phyloP scores from a whole-genome alignment of 2,797 vertebrate species.

The Spatula clypeata region DNA sequence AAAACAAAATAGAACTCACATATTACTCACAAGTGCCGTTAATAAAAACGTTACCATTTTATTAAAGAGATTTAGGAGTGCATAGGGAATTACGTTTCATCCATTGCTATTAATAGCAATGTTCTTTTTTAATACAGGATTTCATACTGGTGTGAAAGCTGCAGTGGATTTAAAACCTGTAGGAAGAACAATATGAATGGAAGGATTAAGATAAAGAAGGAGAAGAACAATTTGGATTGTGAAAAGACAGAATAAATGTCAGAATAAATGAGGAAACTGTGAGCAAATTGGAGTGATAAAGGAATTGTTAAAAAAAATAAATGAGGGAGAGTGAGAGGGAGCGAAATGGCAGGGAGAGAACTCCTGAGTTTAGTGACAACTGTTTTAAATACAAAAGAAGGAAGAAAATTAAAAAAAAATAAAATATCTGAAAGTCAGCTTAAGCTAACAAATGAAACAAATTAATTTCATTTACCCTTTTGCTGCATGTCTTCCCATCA shows the following conservation, averaged over 20 bases:
- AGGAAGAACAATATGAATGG: conserved; percentile 16
- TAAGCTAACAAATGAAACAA: not conserved
- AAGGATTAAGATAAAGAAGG: conserved; percentile 53
- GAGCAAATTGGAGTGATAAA: conserved; percentile 20
- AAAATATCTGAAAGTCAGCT: not conserved
- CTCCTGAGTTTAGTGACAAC: not conserved
- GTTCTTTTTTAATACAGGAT: conserved; percentile 14
- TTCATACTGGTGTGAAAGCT: conserved; percentile 5
- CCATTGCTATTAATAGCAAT: conserved; percentile 34
- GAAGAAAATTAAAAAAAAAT: not conserved
- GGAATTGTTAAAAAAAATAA: not conserved
- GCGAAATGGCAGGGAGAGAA: not conserved
- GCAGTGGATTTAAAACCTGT: not conserved
- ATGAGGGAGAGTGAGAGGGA: not conserved
- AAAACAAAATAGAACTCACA: conserved; percentile 51
- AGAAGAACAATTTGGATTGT: conserved; percentile 7
- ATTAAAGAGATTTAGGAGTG: not conserved
- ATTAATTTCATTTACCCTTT: conserved; percentile 85
- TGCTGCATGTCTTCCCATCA: conserved; percentile 88
- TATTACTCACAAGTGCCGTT: not conserved
- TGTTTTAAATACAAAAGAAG: not conserved
- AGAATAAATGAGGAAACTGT: conserved; percentile 26
- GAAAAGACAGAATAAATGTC: conserved; percentile 36
- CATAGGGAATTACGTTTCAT: not conserved
- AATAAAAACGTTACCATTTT: not conserved